Percentiles rank a stretch among this genome's conserved stretches.
Evolutionary conservation across 2,113 vertebrate genomes (phyloP).

Genomic region (Synchiropus splendidus): DNA sequence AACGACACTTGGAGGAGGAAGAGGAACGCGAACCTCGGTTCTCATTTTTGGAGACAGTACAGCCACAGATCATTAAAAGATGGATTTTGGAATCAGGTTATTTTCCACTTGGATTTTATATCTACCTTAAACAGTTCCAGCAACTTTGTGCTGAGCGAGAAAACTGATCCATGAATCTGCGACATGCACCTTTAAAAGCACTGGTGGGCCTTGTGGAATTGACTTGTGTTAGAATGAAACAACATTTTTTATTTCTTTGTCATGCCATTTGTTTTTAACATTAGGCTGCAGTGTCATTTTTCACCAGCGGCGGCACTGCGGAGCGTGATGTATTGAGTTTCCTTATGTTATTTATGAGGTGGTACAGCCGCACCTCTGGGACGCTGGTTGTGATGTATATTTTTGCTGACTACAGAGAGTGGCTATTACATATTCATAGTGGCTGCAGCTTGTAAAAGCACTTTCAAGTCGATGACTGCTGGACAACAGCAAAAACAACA

Average conservation of each 20-base stretch:
- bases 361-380: too few species aligned
- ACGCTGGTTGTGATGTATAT: background rate
- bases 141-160: too few species aligned
- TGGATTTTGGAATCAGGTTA: too few species aligned
- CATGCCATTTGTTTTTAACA: constrained; percentile 1
- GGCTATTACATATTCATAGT: constrained; percentile 1
- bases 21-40: constrained; percentile 22
- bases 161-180: too few species aligned
- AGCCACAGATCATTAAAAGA: too few species aligned
- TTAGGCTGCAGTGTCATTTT: background rate
- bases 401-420: constrained; percentile 1
- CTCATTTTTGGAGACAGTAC: constrained; percentile 6
- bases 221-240: too few species aligned
- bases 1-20: constrained; percentile 67
- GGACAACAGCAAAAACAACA: background rate
- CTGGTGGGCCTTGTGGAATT: too few species aligned
- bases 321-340: background rate
- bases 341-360: background rate
- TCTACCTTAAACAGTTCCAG: too few species aligned
- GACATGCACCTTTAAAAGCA: too few species aligned
- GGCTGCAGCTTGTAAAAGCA: background rate
- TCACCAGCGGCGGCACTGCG: background rate
- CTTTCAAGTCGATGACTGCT: background rate
- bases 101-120: too few species aligned
- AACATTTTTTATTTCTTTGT: background rate